These are phyloP conservation scores for Eudemis profundana DNA, from an alignment of 2,888 invertebrate genomes.

Conservation along the genomic window DNA sequence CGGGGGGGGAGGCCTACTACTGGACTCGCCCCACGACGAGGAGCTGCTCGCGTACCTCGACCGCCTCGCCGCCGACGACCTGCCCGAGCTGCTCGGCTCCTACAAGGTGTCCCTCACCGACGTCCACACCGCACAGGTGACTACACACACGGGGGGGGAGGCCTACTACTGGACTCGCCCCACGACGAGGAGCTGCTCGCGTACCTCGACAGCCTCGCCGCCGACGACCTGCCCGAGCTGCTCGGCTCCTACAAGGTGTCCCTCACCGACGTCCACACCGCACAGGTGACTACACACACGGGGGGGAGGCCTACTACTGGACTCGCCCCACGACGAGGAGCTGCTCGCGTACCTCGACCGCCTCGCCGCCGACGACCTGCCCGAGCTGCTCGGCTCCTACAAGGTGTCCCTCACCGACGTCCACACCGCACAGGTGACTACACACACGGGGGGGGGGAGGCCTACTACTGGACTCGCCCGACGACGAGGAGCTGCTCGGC, in stretches of 20 bases:
- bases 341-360: conserved; percentile 74
- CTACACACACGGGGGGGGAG: no score
- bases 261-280: no score
- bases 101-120: conserved; percentile 78
- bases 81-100: conserved; percentile 69
- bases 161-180: no score
- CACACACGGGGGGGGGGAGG: no score
- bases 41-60: conserved; percentile 75
- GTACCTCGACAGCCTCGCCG: no score
- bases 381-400: conserved; percentile 70
- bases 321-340: conserved; percentile 71
- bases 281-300: no score
- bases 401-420: conserved; percentile 78
- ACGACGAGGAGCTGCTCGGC: no score
- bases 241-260: no score
- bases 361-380: conserved; percentile 73
- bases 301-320: conserved; percentile 77
- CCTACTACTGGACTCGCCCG: no score
- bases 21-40: conserved; percentile 72
- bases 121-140: conserved; percentile 74
- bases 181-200: no score
- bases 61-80: conserved; percentile 73
- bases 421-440: conserved; percentile 73
- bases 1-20: conserved; percentile 74
- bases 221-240: no score